A percentile compares a stretch with the other conserved stretches of the same genome.
phyloP scores from a whole-genome alignment of 2,113 vertebrate genomes.

The Falcunculus frontatus region DNA sequence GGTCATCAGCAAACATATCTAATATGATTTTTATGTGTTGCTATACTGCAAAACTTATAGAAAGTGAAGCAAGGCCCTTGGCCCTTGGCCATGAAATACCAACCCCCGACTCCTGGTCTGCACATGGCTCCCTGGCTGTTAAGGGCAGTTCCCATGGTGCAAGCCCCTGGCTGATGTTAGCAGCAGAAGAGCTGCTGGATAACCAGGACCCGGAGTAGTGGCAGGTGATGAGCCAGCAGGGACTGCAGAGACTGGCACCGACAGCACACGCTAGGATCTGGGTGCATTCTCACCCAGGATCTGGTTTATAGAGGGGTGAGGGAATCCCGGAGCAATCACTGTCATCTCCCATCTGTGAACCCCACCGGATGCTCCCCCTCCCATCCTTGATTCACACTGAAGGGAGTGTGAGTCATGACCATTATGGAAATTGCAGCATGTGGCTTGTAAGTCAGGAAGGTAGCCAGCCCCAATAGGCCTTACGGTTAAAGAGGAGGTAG shows the following conservation, averaged over 20 bases:
- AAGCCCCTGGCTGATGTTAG: not conserved
- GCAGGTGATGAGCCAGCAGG: not conserved
- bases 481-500: not conserved
- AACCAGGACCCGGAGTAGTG: not conserved
- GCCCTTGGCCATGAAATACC: not conserved
- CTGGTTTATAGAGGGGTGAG: not conserved
- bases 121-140: not conserved
- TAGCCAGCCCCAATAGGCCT: not conserved
- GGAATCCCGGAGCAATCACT: not conserved
- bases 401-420: not conserved
- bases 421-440: not conserved
- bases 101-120: fast-evolving
- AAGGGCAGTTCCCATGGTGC: not conserved
- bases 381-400: not conserved
- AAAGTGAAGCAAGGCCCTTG: not conserved
- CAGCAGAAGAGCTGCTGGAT: not conserved
- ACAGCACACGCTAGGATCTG: not conserved
- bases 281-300: not conserved
- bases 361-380: not conserved
- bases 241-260: not conserved
- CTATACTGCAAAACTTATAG: not conserved
- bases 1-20: not conserved
- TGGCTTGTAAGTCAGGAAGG: not conserved
- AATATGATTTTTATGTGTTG: not conserved
- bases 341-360: not conserved